phyloP scores from a whole-genome alignment of 2,113 vertebrate genomes.

The Leptodactylus fuscus region DNA sequence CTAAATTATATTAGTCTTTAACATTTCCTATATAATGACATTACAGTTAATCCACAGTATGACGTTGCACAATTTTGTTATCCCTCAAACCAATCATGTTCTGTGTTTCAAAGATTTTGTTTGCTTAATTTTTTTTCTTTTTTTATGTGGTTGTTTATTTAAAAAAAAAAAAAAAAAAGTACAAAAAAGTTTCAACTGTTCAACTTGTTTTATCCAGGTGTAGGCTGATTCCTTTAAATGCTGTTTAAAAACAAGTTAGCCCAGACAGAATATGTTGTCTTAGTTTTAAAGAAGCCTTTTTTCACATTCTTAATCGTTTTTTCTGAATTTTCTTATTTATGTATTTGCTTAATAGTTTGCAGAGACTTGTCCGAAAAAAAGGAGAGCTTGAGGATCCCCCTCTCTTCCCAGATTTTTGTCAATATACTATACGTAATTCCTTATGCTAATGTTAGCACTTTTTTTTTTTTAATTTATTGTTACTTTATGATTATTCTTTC shows the following conservation, averaged over 20 bases:
- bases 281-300: constrained; percentile 72
- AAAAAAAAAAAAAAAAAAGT: constrained; percentile 6
- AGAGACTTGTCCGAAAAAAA: constrained; percentile 73
- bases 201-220: constrained; percentile 80
- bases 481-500: constrained; percentile 69
- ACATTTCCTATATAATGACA: constrained; percentile 62
- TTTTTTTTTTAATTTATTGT: constrained; percentile 95
- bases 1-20: neutral
- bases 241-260: constrained; percentile 74
- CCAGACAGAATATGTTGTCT: constrained; percentile 75
- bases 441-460: constrained; percentile 86
- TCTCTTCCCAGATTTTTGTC: constrained; percentile 70
- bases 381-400: constrained; percentile 72
- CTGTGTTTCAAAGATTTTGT: constrained; percentile 69
- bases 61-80: constrained; percentile 70
- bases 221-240: constrained; percentile 83
- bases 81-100: constrained; percentile 70
- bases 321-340: constrained; percentile 71
- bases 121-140: constrained; percentile 69
- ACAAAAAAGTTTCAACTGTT: constrained; percentile 76
- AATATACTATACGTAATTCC: constrained; percentile 73
- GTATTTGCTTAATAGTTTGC: constrained; percentile 78
- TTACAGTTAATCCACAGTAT: constrained; percentile 66
- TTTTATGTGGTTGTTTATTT: constrained; percentile 78
- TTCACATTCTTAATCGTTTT: constrained; percentile 72